Evolutionary conservation across 1,140 invertebrate genomes (phyloP).

Genomic region (Eciton burchellii): DNA sequence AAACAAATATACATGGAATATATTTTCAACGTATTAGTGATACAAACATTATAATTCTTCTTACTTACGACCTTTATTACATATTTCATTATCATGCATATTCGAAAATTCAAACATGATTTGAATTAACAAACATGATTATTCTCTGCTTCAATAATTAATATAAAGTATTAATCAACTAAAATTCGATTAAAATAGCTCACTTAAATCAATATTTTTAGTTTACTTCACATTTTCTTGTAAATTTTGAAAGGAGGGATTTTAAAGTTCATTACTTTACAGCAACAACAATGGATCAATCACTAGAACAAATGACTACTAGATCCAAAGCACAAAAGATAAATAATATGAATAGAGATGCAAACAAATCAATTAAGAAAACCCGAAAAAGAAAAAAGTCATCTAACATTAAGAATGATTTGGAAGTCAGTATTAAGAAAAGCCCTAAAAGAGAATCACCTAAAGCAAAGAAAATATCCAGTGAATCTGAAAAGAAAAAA

Average conservation of each 20-base stretch:
- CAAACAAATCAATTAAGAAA: not conserved
- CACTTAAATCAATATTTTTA: too few species aligned
- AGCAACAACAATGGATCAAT: slow-evolving; percentile 5
- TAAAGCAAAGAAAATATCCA: not conserved
- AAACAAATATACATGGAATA: too few species aligned
- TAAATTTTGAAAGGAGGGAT: not conserved
- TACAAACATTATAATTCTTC: slow-evolving; percentile 10
- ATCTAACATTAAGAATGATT: not conserved
- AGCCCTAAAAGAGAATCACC: not conserved
- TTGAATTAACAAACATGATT: too few species aligned
- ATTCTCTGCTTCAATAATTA: too few species aligned
- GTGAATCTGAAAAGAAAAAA: not conserved
- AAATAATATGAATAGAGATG: not conserved
- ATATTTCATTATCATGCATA: not conserved
- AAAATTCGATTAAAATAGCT: too few species aligned
- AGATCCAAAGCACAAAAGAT: slow-evolving; percentile 14
- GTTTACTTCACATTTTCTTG: not conserved
- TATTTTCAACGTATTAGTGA: not conserved
- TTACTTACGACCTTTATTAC: not conserved
- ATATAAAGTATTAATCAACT: too few species aligned
- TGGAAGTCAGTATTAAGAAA: not conserved
- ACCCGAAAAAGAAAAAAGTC: not conserved
- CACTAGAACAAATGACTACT: not conserved
- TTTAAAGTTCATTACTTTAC: not conserved
- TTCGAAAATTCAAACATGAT: not conserved